phyloP scores from a whole-genome alignment of 1,140 invertebrate genomes.

The Drosophila mojavensis region DNA sequence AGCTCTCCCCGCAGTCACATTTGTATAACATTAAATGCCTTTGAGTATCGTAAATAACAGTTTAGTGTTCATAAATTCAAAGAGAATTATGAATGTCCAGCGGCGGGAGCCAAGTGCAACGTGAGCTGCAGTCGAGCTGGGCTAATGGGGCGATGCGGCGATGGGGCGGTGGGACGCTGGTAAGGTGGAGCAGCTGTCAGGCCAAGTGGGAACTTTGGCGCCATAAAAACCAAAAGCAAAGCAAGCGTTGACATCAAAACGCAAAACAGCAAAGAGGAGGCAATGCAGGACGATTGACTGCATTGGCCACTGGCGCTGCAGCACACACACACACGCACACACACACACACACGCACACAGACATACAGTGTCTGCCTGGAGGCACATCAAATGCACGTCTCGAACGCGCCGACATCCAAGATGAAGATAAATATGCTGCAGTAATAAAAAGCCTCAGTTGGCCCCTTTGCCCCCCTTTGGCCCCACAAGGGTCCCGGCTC shows the following conservation, averaged over 20 bases:
- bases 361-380: constrained; percentile 6
- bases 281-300: constrained; percentile 56
- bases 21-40: constrained; percentile 71
- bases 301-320: constrained; percentile 40
- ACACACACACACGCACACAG: constrained; percentile 9
- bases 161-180: too few relatives aligned
- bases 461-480: not conserved
- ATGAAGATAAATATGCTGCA: constrained; percentile 69
- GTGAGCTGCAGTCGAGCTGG: constrained; percentile 19
- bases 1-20: constrained; percentile 54
- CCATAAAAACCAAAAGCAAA: constrained; percentile 58
- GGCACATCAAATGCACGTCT: constrained; percentile 64
- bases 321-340: constrained; percentile 23
- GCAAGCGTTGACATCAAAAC: constrained; percentile 57
- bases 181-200: constrained; percentile 7
- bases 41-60: constrained; percentile 75
- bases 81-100: constrained; percentile 74
- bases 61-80: constrained; percentile 75
- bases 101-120: constrained; percentile 45
- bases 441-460: constrained; percentile 55
- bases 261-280: constrained; percentile 59
- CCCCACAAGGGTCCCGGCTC: not conserved
- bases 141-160: not conserved
- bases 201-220: constrained; percentile 50
- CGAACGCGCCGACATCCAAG: constrained; percentile 59